Evolutionary conservation across 2,797 vertebrate genomes (phyloP).

Genomic region (Melopsittacus undulatus): DNA sequence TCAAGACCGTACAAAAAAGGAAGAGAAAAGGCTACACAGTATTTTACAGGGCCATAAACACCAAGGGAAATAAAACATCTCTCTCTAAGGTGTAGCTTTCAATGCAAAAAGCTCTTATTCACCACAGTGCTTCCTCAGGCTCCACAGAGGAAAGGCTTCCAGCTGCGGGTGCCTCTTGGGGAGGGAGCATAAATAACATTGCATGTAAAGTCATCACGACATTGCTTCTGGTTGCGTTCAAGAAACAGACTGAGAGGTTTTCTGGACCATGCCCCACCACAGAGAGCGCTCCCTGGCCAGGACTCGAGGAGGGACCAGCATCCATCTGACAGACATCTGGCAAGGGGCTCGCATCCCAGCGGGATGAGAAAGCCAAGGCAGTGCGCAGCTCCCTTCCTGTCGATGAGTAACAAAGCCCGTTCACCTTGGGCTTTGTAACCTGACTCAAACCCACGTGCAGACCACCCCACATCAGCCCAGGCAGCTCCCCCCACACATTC

Average conservation of each 20-base stretch:
- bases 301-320: not conserved
- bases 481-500: not conserved
- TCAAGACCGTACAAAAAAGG: not conserved
- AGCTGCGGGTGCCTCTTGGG: not conserved
- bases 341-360: fast-evolving
- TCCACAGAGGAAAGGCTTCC: not conserved
- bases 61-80: constrained; percentile 1
- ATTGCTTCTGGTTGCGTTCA: not conserved
- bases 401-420: not conserved
- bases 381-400: not conserved
- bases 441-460: not conserved
- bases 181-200: not conserved
- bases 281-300: not conserved
- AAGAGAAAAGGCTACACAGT: not conserved
- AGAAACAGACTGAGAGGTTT: not conserved
- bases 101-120: not conserved
- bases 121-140: not conserved
- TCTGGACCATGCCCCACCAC: not conserved
- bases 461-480: not conserved
- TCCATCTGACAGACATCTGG: not conserved
- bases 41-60: constrained; percentile 21
- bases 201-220: not conserved
- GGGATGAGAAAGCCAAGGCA: not conserved
- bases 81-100: not conserved
- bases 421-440: not conserved